Evolutionary conservation across 2,113 vertebrate genomes (phyloP).

Genomic region (Chlamydotis undulata): DNA sequence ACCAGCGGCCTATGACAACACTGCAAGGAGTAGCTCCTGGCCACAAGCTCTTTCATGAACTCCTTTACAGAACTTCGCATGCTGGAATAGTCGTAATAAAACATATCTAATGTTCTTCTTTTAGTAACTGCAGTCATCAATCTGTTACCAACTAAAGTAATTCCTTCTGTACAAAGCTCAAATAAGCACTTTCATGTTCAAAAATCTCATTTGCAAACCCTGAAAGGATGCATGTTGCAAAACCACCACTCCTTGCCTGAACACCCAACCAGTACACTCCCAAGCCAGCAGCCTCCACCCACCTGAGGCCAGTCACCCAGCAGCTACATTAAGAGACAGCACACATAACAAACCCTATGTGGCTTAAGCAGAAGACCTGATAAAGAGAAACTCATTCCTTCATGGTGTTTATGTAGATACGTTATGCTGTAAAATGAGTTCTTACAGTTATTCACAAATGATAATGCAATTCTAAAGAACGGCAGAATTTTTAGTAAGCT

Average conservation of each 20-base stretch:
- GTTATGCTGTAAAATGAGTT: background rate
- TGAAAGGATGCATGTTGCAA: background rate
- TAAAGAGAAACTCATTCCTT: background rate
- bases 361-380: background rate
- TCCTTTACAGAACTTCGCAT: background rate
- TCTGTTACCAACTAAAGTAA: background rate
- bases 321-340: background rate
- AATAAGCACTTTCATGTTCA: background rate
- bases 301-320: background rate
- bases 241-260: background rate
- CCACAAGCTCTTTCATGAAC: background rate
- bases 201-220: background rate
- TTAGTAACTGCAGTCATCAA: background rate
- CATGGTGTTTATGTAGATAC: background rate
- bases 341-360: fast-evolving
- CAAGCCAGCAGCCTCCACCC: background rate
- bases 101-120: background rate
- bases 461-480: background rate
- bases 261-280: background rate
- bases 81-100: background rate
- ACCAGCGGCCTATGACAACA: background rate
- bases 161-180: background rate
- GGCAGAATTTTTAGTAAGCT: background rate
- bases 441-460: background rate
- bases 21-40: background rate